Evolutionary conservation across 2,888 invertebrate species (phyloP).

Genomic region (Macrosoma leucophasiata): DNA sequence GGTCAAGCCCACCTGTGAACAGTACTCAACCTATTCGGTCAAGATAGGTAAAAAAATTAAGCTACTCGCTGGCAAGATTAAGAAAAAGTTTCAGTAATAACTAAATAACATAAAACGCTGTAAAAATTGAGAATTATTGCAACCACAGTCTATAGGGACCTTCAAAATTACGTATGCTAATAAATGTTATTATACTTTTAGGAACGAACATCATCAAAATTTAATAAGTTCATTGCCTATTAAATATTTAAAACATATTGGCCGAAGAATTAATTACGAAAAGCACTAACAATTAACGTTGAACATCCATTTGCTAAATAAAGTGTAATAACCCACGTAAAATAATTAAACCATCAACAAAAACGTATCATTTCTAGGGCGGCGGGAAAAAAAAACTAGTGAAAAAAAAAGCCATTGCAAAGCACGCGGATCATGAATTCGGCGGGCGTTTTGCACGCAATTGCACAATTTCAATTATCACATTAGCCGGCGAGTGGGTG

Average conservation of each 20-base stretch:
- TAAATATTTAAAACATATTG: slow-evolving; percentile 6
- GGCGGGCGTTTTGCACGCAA: slow-evolving; percentile 71
- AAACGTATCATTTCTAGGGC: slow-evolving; percentile 49
- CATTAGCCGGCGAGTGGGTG: slow-evolving; percentile 58
- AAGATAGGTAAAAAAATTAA: too few relatives aligned
- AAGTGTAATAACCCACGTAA: slow-evolving; percentile 41
- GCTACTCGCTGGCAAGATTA: too few relatives aligned
- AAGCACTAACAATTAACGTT: slow-evolving; percentile 11
- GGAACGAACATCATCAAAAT: too few relatives aligned
- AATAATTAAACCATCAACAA: slow-evolving; percentile 59
- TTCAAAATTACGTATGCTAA: too few relatives aligned
- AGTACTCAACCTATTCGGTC: too few relatives aligned
- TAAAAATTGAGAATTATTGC: too few relatives aligned
- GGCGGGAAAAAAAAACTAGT: slow-evolving; percentile 44
- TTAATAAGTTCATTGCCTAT: too few relatives aligned
- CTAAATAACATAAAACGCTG: too few relatives aligned
- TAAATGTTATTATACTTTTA: too few relatives aligned
- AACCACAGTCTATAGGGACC: too few relatives aligned
- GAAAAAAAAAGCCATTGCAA: slow-evolving; percentile 49
- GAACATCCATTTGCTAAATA: slow-evolving; percentile 37
- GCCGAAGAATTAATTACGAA: slow-evolving; percentile 12
- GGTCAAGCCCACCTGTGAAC: too few relatives aligned
- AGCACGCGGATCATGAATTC: slow-evolving; percentile 69
- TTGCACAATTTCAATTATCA: slow-evolving; percentile 77
- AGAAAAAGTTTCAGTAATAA: too few relatives aligned